phyloP scores from a whole-genome alignment of 2,797 vertebrate genomes.

The Calcarius lapponicus region DNA sequence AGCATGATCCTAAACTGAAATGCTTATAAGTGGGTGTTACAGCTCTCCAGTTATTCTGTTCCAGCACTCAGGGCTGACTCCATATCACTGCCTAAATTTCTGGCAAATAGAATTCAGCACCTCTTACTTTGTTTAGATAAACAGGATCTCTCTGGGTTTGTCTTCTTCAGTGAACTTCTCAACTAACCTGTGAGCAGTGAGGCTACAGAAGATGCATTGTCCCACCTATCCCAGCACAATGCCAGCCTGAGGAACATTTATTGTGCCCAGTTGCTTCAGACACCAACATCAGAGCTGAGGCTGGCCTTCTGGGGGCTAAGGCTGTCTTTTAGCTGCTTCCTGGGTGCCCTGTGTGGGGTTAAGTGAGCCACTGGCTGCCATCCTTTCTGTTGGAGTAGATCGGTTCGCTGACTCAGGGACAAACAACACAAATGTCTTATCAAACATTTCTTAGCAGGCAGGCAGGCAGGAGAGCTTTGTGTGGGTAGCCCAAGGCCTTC shows the following conservation, averaged over 20 bases:
- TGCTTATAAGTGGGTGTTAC: not conserved
- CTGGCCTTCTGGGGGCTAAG: not conserved
- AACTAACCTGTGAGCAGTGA: not conserved
- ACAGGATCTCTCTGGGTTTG: not conserved
- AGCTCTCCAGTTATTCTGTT: not conserved
- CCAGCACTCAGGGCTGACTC: not conserved
- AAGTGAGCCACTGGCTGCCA: not conserved
- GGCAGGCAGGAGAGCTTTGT: not conserved
- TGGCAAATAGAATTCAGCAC: not conserved
- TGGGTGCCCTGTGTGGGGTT: not conserved
- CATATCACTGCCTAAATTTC: not conserved
- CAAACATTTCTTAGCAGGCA: not conserved
- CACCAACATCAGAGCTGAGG: not conserved
- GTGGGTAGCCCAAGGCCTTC: not conserved
- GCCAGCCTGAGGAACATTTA: not conserved
- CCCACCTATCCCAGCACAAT: not conserved
- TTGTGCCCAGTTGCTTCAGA: not conserved
- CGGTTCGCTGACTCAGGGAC: fast-evolving
- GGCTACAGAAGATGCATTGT: not conserved
- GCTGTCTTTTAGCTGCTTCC: not conserved
- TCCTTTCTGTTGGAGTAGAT: not conserved
- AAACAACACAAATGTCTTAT: not conserved
- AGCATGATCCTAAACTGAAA: not conserved
- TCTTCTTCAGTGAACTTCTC: not conserved
- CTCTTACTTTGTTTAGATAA: not conserved